phyloP scores from a whole-genome alignment of 2,888 invertebrate genomes.

The Torymus auratus region DNA sequence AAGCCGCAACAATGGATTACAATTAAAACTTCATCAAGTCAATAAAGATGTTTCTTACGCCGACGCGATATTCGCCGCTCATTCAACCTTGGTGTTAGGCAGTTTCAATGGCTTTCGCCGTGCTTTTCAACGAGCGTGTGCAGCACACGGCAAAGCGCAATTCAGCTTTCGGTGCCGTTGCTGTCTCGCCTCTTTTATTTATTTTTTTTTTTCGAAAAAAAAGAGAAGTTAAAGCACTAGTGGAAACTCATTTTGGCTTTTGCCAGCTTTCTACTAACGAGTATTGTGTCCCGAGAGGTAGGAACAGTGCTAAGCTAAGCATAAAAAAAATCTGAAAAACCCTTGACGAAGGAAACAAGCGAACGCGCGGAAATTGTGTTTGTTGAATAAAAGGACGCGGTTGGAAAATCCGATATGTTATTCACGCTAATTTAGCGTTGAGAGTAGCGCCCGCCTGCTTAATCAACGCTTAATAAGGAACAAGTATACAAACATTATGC shows the following conservation, averaged over 20 bases:
- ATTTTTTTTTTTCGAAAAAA: background rate
- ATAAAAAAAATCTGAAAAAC: constrained; percentile 3
- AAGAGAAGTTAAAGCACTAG: constrained; percentile 11
- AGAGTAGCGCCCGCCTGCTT: no score
- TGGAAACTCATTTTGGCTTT: constrained; percentile 40
- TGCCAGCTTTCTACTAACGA: constrained; percentile 30
- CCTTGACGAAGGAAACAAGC: background rate
- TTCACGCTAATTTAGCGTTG: no score
- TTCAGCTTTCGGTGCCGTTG: constrained; percentile 19
- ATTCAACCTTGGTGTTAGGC: constrained; percentile 5
- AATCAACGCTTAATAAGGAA: no score
- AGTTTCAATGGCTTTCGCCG: constrained; percentile 33
- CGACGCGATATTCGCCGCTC: constrained; percentile 16
- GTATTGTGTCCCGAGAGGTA: constrained; percentile 20
- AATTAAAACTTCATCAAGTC: constrained; percentile 33
- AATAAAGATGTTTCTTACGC: constrained; percentile 23
- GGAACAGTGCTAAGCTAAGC: constrained; percentile 31
- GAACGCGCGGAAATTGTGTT: background rate
- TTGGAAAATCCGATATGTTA: no score
- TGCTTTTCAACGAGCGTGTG: background rate
- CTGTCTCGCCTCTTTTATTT: constrained; percentile 14
- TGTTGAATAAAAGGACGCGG: background rate
- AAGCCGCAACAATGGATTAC: constrained; percentile 21
- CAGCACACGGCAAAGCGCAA: constrained; percentile 15
- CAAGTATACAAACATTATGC: no score